Evolutionary conservation across 2,888 invertebrate genomes (phyloP), one percentile per base, ranked within the genome.

Genomic region (Invenusta paracnida): DNA sequence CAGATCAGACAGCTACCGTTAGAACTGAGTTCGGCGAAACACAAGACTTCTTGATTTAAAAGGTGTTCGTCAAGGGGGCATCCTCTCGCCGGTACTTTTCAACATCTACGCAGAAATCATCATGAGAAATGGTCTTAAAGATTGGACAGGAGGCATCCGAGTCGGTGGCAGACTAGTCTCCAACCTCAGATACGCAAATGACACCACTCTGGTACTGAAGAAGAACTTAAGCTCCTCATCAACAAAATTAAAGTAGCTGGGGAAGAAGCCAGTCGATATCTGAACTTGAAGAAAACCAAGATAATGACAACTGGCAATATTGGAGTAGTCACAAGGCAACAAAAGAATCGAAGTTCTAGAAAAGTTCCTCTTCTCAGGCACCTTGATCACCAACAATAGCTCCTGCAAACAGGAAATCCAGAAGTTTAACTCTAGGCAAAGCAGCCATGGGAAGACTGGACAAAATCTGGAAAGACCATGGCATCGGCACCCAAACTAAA

Each of bases 11-110:
- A 23, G 73, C 73, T 23, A 73, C 73, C 11, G 73, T 73, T 5
- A 73, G 73, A 25, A 73, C 73, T 73, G 73, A 73, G 73, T 73
- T 73, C 27, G 73, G 73, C 17, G 73, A 73, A 25, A 73, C 73
- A 73, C 11, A 73, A 2, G 27, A 73, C 11, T 23, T 73, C 27
- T 23, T 23, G 27, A 73, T 23, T 23, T 5, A 13, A 73, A 73
- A 73, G 73, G 73, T 25, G 73, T 73, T 13, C 17, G 73, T 2
- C 73, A 73, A 25, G 73, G 27, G 2, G 5, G 73, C 73, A 73
- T 73, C 73, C 73, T 73, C 27, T 73, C 73, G 27, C 73, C 73
- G 23, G 27, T 73, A 23, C 73, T 73, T 13, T 73, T 73, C 73
- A 73, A 73, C 27, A 25, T 25, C 27, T 73, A 73, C 27, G 73